These are phyloP conservation scores for Pithys albifrons DNA, from an alignment of 2,113 vertebrate genomes.

Conservation along the genomic window DNA sequence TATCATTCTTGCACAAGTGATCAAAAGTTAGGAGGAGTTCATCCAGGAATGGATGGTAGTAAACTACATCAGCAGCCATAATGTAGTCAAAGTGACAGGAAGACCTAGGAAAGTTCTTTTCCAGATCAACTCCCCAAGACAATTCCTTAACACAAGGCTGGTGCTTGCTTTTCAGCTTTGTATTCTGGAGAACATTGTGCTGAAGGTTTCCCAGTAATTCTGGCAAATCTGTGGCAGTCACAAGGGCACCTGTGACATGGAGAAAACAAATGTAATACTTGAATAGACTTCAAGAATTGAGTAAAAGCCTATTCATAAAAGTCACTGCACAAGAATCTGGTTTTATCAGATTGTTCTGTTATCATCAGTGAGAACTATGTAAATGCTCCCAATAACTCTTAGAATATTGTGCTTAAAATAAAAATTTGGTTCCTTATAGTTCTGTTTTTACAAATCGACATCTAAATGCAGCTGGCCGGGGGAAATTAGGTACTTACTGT, in stretches of 20 bases:
- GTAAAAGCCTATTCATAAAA: neutral
- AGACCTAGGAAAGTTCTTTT: conserved; percentile 82
- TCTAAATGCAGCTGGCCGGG: neutral
- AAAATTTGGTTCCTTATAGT: neutral
- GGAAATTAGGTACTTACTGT: neutral
- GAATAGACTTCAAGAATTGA: neutral
- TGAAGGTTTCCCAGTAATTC: conserved; percentile 89
- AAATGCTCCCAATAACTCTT: neutral
- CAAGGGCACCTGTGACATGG: conserved; percentile 82
- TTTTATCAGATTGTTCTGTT: neutral
- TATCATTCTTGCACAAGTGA: conserved; percentile 86
- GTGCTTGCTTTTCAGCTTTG: conserved; percentile 84
- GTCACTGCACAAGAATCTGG: neutral
- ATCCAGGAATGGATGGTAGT: conserved; percentile 86
- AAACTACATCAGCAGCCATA: conserved; percentile 94
- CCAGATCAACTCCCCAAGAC: conserved; percentile 86
- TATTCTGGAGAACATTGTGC: conserved; percentile 87
- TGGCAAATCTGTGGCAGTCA: conserved; percentile 92
- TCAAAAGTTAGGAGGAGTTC: conserved; percentile 92
- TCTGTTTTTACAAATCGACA: neutral
- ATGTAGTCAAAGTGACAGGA: conserved; percentile 87
- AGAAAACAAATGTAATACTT: neutral
- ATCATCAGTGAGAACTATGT: no score
- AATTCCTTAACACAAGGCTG: conserved; percentile 86
- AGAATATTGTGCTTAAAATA: neutral